Conservation (phyloP, 2,797 vertebrate genomes). For the Sebastes kiyomatsui region DNA sequence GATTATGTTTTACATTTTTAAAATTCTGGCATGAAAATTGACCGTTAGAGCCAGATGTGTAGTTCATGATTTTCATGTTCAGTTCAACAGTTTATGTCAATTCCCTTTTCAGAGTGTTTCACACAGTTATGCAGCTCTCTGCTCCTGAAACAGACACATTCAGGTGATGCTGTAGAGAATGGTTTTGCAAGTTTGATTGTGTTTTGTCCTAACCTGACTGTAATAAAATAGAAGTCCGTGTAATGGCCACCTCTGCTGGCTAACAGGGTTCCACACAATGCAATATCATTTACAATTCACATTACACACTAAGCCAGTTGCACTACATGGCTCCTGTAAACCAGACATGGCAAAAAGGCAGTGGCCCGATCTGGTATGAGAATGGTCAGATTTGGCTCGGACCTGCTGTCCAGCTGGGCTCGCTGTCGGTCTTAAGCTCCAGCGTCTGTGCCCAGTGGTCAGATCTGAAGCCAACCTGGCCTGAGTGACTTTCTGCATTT, state of each 20-base stretch:
- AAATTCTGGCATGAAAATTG: neutral
- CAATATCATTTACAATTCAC: neutral
- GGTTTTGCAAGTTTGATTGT: neutral
- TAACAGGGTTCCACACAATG: neutral
- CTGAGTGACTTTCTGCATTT: neutral
- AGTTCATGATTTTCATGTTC: neutral
- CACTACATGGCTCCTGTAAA: neutral
- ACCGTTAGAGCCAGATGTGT: neutral
- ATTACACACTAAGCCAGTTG: neutral
- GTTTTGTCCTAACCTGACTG: neutral
- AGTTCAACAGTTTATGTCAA: neutral
- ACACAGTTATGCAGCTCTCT: neutral
- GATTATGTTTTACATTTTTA: too few relatives aligned
- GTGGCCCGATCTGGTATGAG: slow-evolving; percentile 14
- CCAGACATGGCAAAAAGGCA: neutral
- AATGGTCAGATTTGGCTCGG: slow-evolving; percentile 22
- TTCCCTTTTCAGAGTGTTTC: neutral
- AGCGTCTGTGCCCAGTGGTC: neutral
- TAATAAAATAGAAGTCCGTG: neutral
- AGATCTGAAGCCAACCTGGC: slow-evolving; percentile 16
- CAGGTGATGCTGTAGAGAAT: too few relatives aligned
- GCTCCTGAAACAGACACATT: neutral
- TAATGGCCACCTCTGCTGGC: neutral
- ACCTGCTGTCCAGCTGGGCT: slow-evolving; percentile 26
- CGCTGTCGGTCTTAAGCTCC: slow-evolving; percentile 17